phyloP scores from a whole-genome alignment of 2,113 vertebrate genomes.

The Fulmarus glacialis region DNA sequence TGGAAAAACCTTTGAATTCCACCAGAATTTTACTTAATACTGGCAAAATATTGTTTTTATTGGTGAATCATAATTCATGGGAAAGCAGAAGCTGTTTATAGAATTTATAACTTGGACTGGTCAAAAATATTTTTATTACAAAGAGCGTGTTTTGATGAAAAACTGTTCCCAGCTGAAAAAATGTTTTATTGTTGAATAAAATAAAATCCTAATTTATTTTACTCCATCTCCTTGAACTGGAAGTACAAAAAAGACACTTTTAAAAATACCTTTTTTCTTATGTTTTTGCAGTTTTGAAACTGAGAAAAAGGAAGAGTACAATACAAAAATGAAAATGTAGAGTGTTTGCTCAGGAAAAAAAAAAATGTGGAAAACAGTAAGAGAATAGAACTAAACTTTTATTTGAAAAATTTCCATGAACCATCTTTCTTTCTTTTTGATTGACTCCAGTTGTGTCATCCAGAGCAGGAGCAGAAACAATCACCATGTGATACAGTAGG shows the following conservation, averaged over 20 bases:
- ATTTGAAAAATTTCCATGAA: not conserved
- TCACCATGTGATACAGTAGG: not conserved
- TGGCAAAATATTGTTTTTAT: not conserved
- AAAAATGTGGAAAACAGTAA: not conserved
- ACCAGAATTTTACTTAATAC: not conserved
- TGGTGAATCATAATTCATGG: not conserved
- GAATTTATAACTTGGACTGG: not conserved
- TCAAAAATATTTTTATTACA: not conserved
- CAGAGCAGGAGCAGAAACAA: not conserved
- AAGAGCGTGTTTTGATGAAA: accelerated
- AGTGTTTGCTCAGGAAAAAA: not conserved
- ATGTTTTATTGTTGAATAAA: not conserved
- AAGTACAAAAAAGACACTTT: not conserved
- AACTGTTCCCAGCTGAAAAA: not conserved
- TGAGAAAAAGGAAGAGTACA: not conserved
- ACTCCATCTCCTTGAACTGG: accelerated
- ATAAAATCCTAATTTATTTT: not conserved
- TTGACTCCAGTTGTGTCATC: not conserved
- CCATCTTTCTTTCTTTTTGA: not conserved
- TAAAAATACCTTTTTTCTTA: not conserved
- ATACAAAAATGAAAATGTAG: not conserved
- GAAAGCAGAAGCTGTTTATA: not conserved
- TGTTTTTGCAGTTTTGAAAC: not conserved
- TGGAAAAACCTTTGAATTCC: not conserved
- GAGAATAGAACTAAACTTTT: not conserved